A percentile compares a stretch with the other conserved stretches of the same genome.
These are phyloP conservation scores for Diphyllodes magnificus DNA, from an alignment of 2,113 vertebrate species.

Conservation along the genomic window DNA sequence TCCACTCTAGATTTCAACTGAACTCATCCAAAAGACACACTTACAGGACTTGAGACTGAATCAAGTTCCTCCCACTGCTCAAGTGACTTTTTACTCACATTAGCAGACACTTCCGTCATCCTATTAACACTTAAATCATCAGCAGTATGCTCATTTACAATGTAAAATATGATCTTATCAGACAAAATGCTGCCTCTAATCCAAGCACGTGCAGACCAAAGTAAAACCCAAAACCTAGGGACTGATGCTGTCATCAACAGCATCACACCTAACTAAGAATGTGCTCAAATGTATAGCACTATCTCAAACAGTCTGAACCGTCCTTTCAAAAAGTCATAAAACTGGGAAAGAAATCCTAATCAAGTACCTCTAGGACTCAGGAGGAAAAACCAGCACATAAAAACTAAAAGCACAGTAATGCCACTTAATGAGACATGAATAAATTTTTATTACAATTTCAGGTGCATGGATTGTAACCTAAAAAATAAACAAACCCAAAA, in stretches of 20 bases:
- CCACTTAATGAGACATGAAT: background rate
- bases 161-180: background rate
- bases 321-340: background rate
- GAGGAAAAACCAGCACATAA: background rate
- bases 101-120: background rate
- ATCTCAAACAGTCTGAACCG: background rate
- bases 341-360: background rate
- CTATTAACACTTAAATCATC: background rate
- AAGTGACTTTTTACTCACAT: background rate
- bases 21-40: background rate
- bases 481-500: background rate
- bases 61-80: background rate
- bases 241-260: background rate
- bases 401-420: background rate
- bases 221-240: background rate
- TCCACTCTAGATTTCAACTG: background rate
- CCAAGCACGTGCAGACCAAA: fast-evolving
- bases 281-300: background rate
- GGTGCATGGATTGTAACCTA: background rate
- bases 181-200: background rate
- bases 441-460: background rate
- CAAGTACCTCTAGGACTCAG: background rate
- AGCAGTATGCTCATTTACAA: background rate
- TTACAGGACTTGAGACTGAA: background rate
- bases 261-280: background rate